Base-by-base conservation (phyloP, 2,888 invertebrate species). In the Eristalinus aeneus region DNA sequence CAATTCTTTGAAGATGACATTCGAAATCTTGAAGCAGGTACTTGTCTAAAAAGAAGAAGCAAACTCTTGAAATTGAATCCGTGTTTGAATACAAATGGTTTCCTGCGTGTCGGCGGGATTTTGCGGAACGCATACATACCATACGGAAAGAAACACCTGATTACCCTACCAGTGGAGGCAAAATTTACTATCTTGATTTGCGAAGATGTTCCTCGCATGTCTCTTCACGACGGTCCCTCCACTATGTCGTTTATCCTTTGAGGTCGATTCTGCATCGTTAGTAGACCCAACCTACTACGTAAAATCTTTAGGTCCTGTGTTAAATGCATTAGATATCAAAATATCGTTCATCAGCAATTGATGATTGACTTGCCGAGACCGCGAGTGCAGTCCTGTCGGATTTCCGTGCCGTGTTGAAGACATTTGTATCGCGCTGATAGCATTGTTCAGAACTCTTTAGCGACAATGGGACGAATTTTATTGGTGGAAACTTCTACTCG, bases 21-120 rank as follows among this genome's bases (percentile, higher is more conserved):
- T 27, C 27, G n/a, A n/a, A n/a, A 63, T 2, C 58, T 74, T 2
- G 16, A 10, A 20, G 64, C 69, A 0, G 22, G 4, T 5, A 39
- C 72, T 8, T 6, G 34, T 23, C 60, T 67, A 16, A 27, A 67
- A 10, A 34, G 27, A 8, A 27, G 58, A 20, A 64, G 74, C 31
- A 65, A 67, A 22, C 69, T 76, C 2, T 1, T 73, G 0, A 56
- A 56, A 9, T 20, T 82, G 12, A 23, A 78, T 65, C 74, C 71
- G 36, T 77, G 73, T 69, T 31, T 86, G 9, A 81, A 86, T 36
- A 8, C 63, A n/a, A 67, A 67, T 0, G 39, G 56, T 11, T 20
- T 85, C 16, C 31, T 82, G 8, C 32, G 73, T 16, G 73, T 73
- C 12, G 77, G 81, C 10, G 77, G 77, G 53, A 39, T 75, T 1